Base-by-base conservation (phyloP, 2,797 vertebrate genomes). In the Diceros bicornis region DNA sequence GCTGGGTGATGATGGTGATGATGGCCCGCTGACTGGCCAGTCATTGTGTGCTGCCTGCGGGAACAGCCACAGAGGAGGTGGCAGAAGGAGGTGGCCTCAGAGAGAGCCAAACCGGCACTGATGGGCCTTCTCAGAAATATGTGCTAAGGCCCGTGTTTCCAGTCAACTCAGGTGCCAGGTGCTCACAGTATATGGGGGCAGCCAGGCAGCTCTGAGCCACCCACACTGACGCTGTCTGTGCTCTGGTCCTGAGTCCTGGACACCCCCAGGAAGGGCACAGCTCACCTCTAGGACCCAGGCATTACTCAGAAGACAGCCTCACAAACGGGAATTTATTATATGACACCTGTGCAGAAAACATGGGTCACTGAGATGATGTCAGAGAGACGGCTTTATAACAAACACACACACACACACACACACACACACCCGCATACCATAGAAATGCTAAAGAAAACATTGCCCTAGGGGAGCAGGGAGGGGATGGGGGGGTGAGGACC, bases 141-240 rank as follows among this genome's bases (percentile, higher is more conserved):
- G 27, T 41, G 57, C 79, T 17, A 5, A 4, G 27, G 13, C 44
- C 79, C 27, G 6, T 18, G 34, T 61, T 37, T 81, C 55, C 25
- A 0, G 27, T 5, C 37, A 25, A 4, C 79, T 2, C 0, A 27
- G 6, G 59, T 4, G 27, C 34, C 3, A 9, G 59, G 37, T 32
- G 37, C 37, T 79, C 52, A 8, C 50, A 8, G 75, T 23, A 25
- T 14, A 3, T 1, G 6, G 78, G 79, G 59, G 37, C 57, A 32
- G 57, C 57, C 2, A 21, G 27, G 55, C 21, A 4, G 52, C 52
- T 52, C 21, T 16, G 23, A 72, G 69, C 44, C 74, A 25, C 23
- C 17, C 17, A 18, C 23, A 3, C 69, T 4, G 10, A 18, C 8
- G 59, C 17, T 13, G 25, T 18, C 79, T 21, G 37, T 62, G 79